A percentile compares a stretch with the other conserved stretches of the same genome.
Evolutionary conservation across 2,113 vertebrate species (phyloP).

Genomic region (Orthochromis malagaraziensis): DNA sequence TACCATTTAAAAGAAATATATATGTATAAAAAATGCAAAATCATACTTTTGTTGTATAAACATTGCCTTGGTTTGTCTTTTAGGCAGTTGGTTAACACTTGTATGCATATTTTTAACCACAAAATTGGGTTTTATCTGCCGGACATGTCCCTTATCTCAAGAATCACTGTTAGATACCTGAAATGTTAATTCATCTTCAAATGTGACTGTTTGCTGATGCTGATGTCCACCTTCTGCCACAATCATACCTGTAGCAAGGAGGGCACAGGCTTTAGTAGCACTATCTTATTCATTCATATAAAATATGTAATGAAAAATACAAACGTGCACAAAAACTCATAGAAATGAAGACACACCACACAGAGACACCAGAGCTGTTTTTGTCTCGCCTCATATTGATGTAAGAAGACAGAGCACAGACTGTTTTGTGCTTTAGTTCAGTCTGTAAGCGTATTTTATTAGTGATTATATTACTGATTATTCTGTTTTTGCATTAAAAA

Average conservation of each 20-base stretch:
- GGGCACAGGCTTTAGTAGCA: neutral
- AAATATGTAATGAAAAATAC: neutral
- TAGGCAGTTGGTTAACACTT: neutral
- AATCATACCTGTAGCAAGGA: neutral
- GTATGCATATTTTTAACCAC: neutral
- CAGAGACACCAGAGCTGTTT: neutral
- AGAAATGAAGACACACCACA: neutral
- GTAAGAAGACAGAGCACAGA: neutral
- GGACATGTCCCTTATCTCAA: neutral
- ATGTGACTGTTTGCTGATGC: neutral
- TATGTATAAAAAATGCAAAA: neutral
- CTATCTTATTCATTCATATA: neutral
- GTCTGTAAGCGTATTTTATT: neutral
- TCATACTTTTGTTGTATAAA: neutral
- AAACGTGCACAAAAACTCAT: neutral
- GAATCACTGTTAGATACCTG: neutral
- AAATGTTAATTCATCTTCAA: neutral
- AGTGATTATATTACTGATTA: neutral
- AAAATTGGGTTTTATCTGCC: neutral
- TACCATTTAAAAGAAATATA: neutral
- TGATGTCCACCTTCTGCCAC: neutral
- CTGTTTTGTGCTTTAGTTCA: neutral
- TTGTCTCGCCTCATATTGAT: neutral
- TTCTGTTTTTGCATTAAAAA: neutral
- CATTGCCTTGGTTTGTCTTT: neutral